Conservation (phyloP, 2,113 vertebrate genomes). For the Psittacara wagleri region DNA sequence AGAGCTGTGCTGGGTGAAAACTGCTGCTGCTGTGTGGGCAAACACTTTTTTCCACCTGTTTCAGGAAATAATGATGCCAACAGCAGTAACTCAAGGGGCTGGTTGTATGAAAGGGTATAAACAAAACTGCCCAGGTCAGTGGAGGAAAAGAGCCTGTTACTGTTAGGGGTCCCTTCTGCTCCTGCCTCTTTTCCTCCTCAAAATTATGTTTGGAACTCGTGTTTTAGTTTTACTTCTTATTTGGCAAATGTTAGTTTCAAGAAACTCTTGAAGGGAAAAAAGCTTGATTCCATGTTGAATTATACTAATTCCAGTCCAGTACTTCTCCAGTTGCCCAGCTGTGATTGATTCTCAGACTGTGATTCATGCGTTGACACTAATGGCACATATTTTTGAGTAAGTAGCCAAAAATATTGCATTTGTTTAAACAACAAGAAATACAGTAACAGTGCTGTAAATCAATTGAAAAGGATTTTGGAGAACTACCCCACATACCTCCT, state of each 20-base stretch:
- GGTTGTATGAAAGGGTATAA: not conserved
- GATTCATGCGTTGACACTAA: not conserved
- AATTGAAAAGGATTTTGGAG: not conserved
- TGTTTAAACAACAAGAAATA: not conserved
- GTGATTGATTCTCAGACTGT: not conserved
- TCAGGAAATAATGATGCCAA: not conserved
- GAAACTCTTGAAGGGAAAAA: not conserved
- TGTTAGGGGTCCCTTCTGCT: not conserved
- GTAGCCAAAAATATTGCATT: not conserved
- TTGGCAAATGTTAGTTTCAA: not conserved
- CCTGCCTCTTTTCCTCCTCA: not conserved
- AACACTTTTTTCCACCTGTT: not conserved
- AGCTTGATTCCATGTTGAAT: not conserved
- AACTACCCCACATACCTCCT: not conserved
- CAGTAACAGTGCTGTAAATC: not conserved
- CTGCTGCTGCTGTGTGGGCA: not conserved
- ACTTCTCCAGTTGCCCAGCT: not conserved
- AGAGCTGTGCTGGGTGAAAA: not conserved
- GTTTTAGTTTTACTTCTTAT: not conserved
- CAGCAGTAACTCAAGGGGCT: not conserved
- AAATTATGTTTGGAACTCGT: not conserved
- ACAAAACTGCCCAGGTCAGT: fast-evolving
- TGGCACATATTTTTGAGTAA: not conserved
- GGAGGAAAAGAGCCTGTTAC: not conserved
- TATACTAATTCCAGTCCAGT: not conserved